These are phyloP conservation scores for Micrasema longulum DNA, from an alignment of 1,140 invertebrate species.

Conservation along the genomic window DNA sequence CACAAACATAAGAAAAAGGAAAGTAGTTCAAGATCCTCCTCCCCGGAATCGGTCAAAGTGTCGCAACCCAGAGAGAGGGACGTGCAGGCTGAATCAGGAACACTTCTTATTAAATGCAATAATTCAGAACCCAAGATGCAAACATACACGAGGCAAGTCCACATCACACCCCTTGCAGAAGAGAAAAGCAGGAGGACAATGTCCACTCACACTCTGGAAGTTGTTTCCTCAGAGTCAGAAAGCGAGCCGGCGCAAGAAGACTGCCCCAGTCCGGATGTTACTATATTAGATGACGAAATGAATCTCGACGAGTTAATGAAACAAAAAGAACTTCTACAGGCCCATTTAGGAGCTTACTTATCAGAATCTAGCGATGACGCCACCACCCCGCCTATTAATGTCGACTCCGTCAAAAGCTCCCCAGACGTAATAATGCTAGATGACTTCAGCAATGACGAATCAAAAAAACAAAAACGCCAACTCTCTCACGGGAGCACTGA, in stretches of 20 bases:
- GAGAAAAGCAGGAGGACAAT: constrained; percentile 54
- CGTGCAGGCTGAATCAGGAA: constrained; percentile 38
- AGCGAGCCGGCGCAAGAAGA: constrained; percentile 76
- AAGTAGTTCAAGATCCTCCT: constrained; percentile 23
- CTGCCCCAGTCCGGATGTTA: constrained; percentile 80
- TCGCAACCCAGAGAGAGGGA: constrained; percentile 54
- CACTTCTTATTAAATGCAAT: constrained; percentile 43
- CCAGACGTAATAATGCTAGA: constrained; percentile 65
- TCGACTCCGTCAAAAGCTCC: constrained; percentile 61
- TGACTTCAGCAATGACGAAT: constrained; percentile 48
- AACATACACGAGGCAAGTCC: constrained; percentile 61
- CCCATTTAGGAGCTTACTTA: constrained; percentile 71
- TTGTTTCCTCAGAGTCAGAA: constrained; percentile 78
- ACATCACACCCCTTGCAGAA: constrained; percentile 58
- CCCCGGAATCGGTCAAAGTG: constrained; percentile 55
- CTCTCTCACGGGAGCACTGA: constrained; percentile 57
- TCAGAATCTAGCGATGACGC: constrained; percentile 65
- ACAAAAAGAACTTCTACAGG: constrained; percentile 82
- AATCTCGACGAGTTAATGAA: constrained; percentile 90
- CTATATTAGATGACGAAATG: constrained; percentile 85
- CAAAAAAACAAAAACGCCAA: constrained; percentile 43
- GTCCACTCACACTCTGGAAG: constrained; percentile 67
- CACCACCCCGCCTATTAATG: constrained; percentile 55
- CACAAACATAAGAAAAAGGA: constrained; percentile 66
- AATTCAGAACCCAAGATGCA: constrained; percentile 59